A percentile compares a stretch with the other conserved stretches of the same genome.
Evolutionary conservation across 2,888 invertebrate species (phyloP).

Genomic region (Rhogogaster chlorosoma): DNA sequence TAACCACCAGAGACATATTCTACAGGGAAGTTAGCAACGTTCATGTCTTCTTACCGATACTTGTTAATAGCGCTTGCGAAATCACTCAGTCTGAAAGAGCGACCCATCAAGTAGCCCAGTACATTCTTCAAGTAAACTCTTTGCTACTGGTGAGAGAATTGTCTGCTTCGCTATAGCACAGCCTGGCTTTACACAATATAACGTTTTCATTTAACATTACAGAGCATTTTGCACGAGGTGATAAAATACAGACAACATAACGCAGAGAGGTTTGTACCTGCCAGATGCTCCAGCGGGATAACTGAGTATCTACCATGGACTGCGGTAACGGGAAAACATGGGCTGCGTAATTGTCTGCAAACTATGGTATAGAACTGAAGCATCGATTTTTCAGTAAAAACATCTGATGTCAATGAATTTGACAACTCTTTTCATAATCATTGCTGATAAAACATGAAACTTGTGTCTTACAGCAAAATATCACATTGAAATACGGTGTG

Average conservation of each 20-base stretch:
- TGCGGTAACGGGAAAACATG: constrained; percentile 81
- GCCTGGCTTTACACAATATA: not conserved
- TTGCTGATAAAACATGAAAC: not conserved
- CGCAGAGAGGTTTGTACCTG: constrained; percentile 79
- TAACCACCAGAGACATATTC: constrained; percentile 88
- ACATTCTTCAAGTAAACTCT: constrained; percentile 72
- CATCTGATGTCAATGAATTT: not conserved
- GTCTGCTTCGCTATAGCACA: not conserved
- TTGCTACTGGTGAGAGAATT: constrained; percentile 71
- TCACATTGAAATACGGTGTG: constrained; percentile 78
- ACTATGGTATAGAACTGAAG: constrained; percentile 67
- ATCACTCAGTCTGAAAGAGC: constrained; percentile 82
- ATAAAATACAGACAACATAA: constrained; percentile 83
- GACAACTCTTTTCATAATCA: not conserved
- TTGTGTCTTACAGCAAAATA: constrained; percentile 67
- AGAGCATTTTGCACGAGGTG: constrained; percentile 85
- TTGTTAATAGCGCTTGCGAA: constrained; percentile 82
- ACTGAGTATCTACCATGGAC: constrained; percentile 89
- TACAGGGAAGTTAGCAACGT: constrained; percentile 86
- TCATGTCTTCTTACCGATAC: constrained; percentile 83
- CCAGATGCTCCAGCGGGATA: constrained; percentile 68
- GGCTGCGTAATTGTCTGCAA: constrained; percentile 72
- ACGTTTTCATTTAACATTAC: constrained; percentile 47
- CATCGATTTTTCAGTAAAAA: constrained; percentile 13
- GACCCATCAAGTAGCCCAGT: constrained; percentile 80